These are phyloP conservation scores for Lanistes nyassanus DNA, from an alignment of 1,140 invertebrate species.

Conservation along the genomic window DNA sequence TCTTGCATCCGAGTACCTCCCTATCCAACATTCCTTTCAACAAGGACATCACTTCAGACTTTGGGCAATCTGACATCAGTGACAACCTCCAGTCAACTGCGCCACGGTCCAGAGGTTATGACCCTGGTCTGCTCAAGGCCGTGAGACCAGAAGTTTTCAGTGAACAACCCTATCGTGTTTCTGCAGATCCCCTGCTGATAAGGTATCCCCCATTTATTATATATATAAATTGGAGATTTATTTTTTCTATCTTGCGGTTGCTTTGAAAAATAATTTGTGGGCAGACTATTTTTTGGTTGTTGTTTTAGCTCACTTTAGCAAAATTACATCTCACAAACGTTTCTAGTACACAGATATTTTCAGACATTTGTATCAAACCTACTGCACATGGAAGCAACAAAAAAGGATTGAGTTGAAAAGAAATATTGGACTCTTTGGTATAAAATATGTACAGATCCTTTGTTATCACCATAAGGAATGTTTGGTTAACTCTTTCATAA, in stretches of 20 bases:
- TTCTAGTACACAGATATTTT: too few species aligned
- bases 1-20: slow-evolving; percentile 10
- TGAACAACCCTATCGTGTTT: background rate
- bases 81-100: background rate
- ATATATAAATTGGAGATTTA: too few species aligned
- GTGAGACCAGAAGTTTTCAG: background rate
- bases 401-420: too few species aligned
- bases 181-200: background rate
- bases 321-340: too few species aligned
- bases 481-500: too few species aligned
- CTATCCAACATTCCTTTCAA: background rate
- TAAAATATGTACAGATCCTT: too few species aligned
- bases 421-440: too few species aligned
- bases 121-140: background rate
- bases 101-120: background rate
- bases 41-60: background rate
- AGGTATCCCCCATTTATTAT: too few species aligned
- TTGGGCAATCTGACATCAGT: background rate
- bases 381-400: too few species aligned
- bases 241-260: too few species aligned
- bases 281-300: background rate
- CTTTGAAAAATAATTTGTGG: background rate
- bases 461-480: too few species aligned
- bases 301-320: background rate
- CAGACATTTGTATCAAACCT: too few species aligned